Evolutionary conservation across 1,140 invertebrate genomes (phyloP).

Genomic region (Pseudomyrmex concolor): DNA sequence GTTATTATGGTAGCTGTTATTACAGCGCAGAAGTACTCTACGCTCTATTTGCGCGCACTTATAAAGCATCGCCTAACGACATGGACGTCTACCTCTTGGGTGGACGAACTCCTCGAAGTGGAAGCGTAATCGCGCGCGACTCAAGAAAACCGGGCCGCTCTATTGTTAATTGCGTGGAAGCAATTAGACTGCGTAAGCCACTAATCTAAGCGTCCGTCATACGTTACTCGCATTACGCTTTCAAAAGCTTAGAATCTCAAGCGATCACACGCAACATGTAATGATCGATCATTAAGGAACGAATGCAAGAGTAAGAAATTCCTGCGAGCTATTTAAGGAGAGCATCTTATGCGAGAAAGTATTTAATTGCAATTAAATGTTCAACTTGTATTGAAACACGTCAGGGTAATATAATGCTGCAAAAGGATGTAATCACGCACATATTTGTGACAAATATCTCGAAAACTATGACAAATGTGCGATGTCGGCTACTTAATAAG

Average conservation of each 20-base stretch:
- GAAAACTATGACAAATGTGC: background rate
- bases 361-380: conserved; percentile 4
- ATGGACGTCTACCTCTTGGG: conserved; percentile 4
- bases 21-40: conserved; percentile 1
- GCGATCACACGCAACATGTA: background rate
- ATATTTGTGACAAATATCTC: background rate
- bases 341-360: background rate
- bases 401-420: background rate
- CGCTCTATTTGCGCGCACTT: conserved; percentile 25
- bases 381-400: background rate
- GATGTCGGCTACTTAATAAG: background rate
- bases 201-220: conserved; percentile 40
- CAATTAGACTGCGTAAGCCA: conserved; percentile 43
- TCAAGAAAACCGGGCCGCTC: background rate
- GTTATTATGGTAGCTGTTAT: background rate
- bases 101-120: conserved; percentile 8
- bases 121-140: conserved; percentile 1
- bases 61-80: conserved; percentile 33
- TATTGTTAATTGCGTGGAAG: conserved; percentile 41
- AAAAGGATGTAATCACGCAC: background rate
- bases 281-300: conserved; percentile 44
- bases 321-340: background rate
- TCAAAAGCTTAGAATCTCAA: conserved; percentile 24
- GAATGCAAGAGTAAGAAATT: conserved; percentile 30
- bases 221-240: conserved; percentile 19